Evolutionary conservation across 2,888 invertebrate genomes (phyloP).

Genomic region (Hirtodrosophila duncani): DNA sequence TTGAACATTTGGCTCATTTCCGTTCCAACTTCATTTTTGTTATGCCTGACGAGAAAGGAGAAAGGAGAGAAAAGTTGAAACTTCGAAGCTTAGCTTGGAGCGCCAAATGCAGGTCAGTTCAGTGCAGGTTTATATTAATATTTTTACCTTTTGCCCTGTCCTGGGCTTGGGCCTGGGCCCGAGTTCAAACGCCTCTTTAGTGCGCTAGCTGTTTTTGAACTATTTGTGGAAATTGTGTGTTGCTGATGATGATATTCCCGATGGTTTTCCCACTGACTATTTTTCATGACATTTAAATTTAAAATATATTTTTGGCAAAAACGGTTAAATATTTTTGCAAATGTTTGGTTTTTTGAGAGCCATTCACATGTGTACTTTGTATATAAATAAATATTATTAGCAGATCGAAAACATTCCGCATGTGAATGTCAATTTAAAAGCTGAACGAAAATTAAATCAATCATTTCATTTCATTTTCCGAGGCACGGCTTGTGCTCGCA

Average conservation of each 20-base stretch:
- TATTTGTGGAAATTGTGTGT: slow-evolving; percentile 4
- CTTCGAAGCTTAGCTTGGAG: background rate
- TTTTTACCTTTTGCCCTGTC: too few relatives aligned
- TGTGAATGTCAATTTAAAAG: too few relatives aligned
- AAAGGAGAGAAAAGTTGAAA: too few relatives aligned
- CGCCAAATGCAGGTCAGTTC: slow-evolving; percentile 60
- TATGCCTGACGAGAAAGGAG: slow-evolving; percentile 27
- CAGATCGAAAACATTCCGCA: too few relatives aligned
- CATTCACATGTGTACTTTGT: too few relatives aligned
- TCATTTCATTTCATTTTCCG: slow-evolving; percentile 50
- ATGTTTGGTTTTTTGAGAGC: too few relatives aligned
- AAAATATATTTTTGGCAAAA: too few relatives aligned
- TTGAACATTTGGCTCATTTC: slow-evolving; percentile 55
- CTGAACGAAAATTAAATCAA: slow-evolving; percentile 53
- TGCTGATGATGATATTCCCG: slow-evolving; percentile 22
- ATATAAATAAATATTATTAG: too few relatives aligned
- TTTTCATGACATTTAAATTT: too few relatives aligned
- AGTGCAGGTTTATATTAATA: slow-evolving; percentile 52
- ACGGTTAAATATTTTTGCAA: too few relatives aligned
- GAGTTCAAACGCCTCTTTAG: background rate
- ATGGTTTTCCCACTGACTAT: too few relatives aligned
- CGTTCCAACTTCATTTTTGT: slow-evolving; percentile 41
- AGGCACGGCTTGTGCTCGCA: slow-evolving; percentile 22
- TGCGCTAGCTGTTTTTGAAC: slow-evolving; percentile 11
- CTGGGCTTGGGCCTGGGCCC: background rate